Evolutionary conservation across 2,113 vertebrate genomes (phyloP), one percentile per base, ranked within the genome.

Genomic region (Excalfactoria chinensis): DNA sequence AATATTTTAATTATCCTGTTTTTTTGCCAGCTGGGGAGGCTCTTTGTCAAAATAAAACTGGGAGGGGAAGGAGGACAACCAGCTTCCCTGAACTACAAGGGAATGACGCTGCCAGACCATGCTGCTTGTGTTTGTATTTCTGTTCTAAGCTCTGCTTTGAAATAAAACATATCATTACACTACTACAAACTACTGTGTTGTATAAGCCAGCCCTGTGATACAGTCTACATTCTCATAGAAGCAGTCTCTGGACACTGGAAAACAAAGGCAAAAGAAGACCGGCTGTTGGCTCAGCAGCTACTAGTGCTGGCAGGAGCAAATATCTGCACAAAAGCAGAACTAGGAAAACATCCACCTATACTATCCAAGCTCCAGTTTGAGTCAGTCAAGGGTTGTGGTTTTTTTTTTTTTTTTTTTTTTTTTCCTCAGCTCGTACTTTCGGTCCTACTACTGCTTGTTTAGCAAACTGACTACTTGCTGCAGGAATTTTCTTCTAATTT

Each of bases 401-500:
- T 37, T 48, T 60, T 46, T 25, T 58, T 58, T 58, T 35, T 53
- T 62, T 60, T 25, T 58, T 62, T 62, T 35, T 48, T 62, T 62
- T 55, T 4, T n/a, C 48, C 79, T 75, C 83, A 55, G 58, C 40
- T 69, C 73, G 44, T 82, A 88, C 66, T 86, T 78, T 49, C 72
- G 41, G 66, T 55, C 84, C 44, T 19, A 81, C 46, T n/a, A 30
- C 67, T 6, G 22, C 80, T 94, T 82, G 43, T 62, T 94, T 84
- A 84, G 41, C 63, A 23, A 59, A 41, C 11, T 1, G 53, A 30
- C 71, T 51, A 1, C 62, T 92, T 86, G 89, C 86, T 90, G 86
- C 44, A 41, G 88, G 87, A 95, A 55, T 90, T 93, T 87, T 78
- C 62, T 72, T 90, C 58, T 85, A 80, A 88, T 90, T 91, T 88